phyloP scores from a whole-genome alignment of 2,113 vertebrate genomes.

The Hepsetus odoe region DNA sequence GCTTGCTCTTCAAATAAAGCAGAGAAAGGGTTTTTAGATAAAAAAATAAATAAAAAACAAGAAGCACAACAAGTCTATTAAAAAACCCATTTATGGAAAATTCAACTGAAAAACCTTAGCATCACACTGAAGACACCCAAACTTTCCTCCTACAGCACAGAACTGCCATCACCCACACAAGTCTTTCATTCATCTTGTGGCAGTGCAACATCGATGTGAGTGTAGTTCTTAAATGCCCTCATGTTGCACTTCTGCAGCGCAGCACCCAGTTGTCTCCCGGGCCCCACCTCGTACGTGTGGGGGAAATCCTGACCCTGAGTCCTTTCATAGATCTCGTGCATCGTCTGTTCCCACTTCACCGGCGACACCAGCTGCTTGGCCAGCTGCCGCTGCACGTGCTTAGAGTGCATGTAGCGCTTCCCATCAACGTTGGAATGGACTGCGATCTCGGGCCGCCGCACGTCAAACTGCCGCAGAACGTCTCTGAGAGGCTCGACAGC shows the following conservation, averaged over 20 bases:
- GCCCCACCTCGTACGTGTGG: constrained; percentile 87
- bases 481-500: constrained; percentile 79
- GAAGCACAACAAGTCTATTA: no score
- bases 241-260: constrained; percentile 86
- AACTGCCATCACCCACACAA: background rate
- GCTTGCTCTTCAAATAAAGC: no score
- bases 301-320: constrained; percentile 82
- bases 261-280: constrained; percentile 85
- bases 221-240: constrained; percentile 84
- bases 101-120: no score
- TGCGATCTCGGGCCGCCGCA: constrained; percentile 81
- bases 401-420: constrained; percentile 79
- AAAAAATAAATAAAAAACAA: no score
- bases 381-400: constrained; percentile 79
- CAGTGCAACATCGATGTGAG: constrained; percentile 69
- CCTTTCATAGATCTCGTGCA: constrained; percentile 87
- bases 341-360: constrained; percentile 93
- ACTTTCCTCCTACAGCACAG: no score
- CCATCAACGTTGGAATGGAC: constrained; percentile 89
- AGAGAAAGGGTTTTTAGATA: no score
- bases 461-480: constrained; percentile 75
- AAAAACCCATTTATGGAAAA: no score
- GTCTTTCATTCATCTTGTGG: constrained; percentile 39
- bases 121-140: no score
- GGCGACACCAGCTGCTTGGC: constrained; percentile 87